Conservation (phyloP, 2,113 vertebrate species). For the Paralichthys olivaceus region DNA sequence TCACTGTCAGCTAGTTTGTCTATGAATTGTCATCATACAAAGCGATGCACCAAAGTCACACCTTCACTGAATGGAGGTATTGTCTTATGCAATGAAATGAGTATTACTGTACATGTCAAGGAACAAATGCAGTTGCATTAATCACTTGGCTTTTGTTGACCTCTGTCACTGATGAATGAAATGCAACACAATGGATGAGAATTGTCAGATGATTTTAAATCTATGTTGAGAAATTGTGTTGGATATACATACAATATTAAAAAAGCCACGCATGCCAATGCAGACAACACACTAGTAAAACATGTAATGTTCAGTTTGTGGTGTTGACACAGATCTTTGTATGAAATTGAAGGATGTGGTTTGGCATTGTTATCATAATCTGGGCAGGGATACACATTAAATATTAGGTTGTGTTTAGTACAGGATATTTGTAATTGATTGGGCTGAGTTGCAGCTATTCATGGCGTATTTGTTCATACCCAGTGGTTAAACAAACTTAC, state of each 20-base stretch:
- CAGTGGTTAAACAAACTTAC: constrained; percentile 8
- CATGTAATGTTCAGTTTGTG: background rate
- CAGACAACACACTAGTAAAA: background rate
- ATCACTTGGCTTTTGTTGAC: background rate
- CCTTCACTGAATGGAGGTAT: background rate
- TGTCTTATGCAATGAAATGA: background rate
- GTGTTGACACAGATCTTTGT: background rate
- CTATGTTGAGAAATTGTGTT: background rate
- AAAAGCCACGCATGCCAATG: background rate
- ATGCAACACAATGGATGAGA: background rate
- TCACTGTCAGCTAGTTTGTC: background rate
- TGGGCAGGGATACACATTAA: background rate
- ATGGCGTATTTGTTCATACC: background rate
- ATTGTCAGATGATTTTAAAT: background rate
- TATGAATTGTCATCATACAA: background rate
- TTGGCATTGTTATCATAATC: background rate
- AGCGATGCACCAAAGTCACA: background rate
- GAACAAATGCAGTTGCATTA: background rate
- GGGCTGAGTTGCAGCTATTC: background rate
- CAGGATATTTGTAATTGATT: background rate
- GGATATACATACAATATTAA: background rate
- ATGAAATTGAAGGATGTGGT: background rate
- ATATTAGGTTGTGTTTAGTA: background rate
- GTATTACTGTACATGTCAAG: background rate
- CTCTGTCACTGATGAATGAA: background rate